phyloP scores from a whole-genome alignment of 1,140 invertebrate species.

The Ericerus pela region DNA sequence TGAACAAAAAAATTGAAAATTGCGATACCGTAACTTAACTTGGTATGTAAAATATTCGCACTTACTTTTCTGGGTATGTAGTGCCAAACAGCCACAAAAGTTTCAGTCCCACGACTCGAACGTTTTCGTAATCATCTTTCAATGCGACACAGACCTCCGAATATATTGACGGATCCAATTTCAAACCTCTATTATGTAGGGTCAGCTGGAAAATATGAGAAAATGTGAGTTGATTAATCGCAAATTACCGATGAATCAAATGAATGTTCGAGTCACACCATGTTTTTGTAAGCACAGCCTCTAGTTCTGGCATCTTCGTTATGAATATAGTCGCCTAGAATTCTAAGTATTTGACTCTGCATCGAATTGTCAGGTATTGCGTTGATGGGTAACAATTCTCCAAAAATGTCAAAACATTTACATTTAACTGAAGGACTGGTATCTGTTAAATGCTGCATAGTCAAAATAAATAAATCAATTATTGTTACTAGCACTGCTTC shows the following conservation, averaged over 20 bases:
- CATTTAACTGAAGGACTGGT: conserved; percentile 62
- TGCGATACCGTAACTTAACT: neutral
- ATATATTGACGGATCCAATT: conserved; percentile 62
- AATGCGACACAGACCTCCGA: conserved; percentile 64
- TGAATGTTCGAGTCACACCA: conserved; percentile 36
- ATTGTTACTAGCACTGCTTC: neutral
- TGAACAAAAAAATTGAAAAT: neutral
- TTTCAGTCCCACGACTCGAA: conserved; percentile 68
- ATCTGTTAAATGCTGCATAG: conserved; percentile 46
- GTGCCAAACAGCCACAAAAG: conserved; percentile 72
- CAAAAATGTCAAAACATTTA: conserved; percentile 58
- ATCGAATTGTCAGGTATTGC: conserved; percentile 33
- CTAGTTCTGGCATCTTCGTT: conserved; percentile 82
- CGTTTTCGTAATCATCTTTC: conserved; percentile 88
- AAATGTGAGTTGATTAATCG: too few species aligned
- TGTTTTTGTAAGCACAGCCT: conserved; percentile 67
- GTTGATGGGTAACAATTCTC: conserved; percentile 39
- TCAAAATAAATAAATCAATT: neutral
- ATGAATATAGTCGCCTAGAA: conserved; percentile 63
- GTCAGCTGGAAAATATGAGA: neutral
- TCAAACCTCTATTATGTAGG: conserved; percentile 62
- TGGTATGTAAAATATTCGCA: conserved; percentile 18
- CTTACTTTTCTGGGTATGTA: conserved; percentile 73
- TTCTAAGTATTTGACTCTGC: conserved; percentile 38
- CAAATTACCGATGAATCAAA: neutral